Percentiles rank a stretch among this genome's conserved stretches.
Conservation (phyloP, 2,113 vertebrate genomes). For the Corythornis vintsioides region DNA sequence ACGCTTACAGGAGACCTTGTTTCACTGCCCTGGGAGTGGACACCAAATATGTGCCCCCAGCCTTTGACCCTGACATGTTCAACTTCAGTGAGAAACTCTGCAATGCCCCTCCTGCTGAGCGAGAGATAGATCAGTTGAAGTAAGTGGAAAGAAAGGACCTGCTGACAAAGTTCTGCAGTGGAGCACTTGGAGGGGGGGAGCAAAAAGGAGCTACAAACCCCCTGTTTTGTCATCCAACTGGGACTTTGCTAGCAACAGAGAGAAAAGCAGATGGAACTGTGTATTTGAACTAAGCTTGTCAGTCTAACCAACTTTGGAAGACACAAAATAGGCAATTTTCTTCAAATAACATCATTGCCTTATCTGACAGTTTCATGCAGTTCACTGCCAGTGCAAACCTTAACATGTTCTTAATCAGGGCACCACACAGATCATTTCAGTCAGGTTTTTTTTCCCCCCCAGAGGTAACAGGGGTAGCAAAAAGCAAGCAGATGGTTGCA, state of each 20-base stretch:
- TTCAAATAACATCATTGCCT: neutral
- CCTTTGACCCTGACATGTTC: constrained; percentile 62
- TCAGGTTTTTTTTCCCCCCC: neutral
- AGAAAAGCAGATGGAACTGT: neutral
- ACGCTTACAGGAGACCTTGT: constrained; percentile 64
- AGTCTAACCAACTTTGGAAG: neutral
- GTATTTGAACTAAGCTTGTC: neutral
- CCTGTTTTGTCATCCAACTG: neutral
- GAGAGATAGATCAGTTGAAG: neutral
- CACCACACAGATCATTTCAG: neutral
- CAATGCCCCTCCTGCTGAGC: constrained; percentile 8
- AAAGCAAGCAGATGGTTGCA: neutral
- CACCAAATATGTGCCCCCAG: constrained; percentile 60
- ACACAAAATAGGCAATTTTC: neutral
- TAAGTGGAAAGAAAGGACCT: neutral
- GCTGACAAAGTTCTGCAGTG: neutral
- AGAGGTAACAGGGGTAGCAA: neutral
- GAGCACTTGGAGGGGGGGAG: neutral
- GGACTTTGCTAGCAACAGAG: neutral
- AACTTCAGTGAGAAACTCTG: constrained; percentile 66
- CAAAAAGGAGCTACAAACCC: neutral
- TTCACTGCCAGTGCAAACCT: neutral
- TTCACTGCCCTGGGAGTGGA: constrained; percentile 69
- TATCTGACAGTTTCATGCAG: neutral
- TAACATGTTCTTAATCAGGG: neutral